phyloP scores from a whole-genome alignment of 2,888 invertebrate species.

The Octodonta nipae region DNA sequence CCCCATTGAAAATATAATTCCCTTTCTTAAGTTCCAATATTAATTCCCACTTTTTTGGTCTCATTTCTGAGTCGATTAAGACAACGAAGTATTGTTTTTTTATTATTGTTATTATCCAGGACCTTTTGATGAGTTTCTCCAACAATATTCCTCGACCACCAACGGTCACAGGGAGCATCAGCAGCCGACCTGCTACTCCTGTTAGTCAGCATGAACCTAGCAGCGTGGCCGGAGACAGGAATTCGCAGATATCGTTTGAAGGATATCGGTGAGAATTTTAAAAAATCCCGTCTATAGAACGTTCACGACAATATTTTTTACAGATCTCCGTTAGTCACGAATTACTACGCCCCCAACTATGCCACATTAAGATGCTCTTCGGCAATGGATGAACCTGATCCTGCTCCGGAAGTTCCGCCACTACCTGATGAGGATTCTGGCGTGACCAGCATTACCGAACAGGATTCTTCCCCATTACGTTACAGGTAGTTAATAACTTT shows the following conservation, averaged over 20 bases:
- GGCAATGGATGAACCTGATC: conserved; percentile 19
- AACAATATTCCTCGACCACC: conserved; percentile 25
- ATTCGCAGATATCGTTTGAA: conserved; percentile 33
- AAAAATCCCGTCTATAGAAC: too few relatives aligned
- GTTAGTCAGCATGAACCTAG: conserved; percentile 30
- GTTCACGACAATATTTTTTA: too few relatives aligned
- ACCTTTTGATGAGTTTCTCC: conserved; percentile 44
- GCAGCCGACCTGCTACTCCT: conserved; percentile 32
- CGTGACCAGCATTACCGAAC: not conserved
- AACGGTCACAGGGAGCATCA: conserved; percentile 15
- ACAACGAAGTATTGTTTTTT: too few relatives aligned
- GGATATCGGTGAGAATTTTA: conserved; percentile 31
- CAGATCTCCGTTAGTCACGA: conserved; percentile 41
- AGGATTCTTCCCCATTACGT: conserved; percentile 24
- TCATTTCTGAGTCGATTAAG: too few relatives aligned
- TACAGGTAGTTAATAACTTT: conserved; percentile 7
- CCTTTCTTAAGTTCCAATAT: too few relatives aligned
- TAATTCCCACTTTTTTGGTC: too few relatives aligned
- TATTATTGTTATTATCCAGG: too few relatives aligned
- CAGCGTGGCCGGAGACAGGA: conserved; percentile 25
- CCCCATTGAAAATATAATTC: too few relatives aligned
- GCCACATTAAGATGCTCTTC: conserved; percentile 32
- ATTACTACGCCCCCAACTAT: conserved; percentile 40
- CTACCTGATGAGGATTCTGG: conserved; percentile 21
- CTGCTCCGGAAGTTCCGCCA: conserved; percentile 30